phyloP scores from a whole-genome alignment of 2,797 vertebrate species.

The Lepus townsendii region DNA sequence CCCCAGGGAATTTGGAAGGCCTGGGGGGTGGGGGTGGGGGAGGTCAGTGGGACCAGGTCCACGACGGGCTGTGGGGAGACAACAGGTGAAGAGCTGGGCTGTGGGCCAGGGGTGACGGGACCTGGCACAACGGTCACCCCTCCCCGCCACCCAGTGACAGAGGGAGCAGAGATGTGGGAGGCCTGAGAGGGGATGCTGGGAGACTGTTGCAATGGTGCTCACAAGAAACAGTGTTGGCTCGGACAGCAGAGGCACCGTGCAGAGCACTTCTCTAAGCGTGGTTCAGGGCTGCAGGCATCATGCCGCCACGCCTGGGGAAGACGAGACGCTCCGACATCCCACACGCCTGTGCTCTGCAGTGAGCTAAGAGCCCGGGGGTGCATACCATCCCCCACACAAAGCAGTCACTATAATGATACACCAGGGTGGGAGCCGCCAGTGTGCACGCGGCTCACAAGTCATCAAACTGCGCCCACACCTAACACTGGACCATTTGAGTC shows the following conservation, averaged over 20 bases:
- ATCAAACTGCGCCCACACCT: accelerated
- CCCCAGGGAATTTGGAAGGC: not conserved
- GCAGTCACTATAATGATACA: not conserved
- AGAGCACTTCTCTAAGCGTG: too few species aligned
- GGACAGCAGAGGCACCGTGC: not conserved
- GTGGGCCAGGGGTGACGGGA: too few species aligned
- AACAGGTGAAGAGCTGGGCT: not conserved
- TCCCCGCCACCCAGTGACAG: too few species aligned
- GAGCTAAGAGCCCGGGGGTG: too few species aligned
- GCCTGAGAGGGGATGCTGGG: accelerated
- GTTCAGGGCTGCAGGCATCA: not conserved
- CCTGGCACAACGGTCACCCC: not conserved
- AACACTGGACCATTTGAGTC: not conserved
- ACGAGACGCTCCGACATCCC: not conserved
- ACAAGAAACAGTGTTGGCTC: not conserved
- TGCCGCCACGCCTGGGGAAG: not conserved
- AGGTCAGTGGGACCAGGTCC: not conserved
- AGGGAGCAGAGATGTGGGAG: not conserved
- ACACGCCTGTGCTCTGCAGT: accelerated
- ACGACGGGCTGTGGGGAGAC: not conserved
- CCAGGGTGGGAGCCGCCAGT: accelerated
- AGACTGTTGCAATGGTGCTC: not conserved
- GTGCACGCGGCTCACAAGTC: accelerated
- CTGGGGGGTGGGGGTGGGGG: not conserved
- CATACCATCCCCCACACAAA: too few species aligned